Evolutionary conservation across 1,140 invertebrate genomes (phyloP), one percentile per base, ranked within the genome.

Genomic region (Metopolophium dirhodum): DNA sequence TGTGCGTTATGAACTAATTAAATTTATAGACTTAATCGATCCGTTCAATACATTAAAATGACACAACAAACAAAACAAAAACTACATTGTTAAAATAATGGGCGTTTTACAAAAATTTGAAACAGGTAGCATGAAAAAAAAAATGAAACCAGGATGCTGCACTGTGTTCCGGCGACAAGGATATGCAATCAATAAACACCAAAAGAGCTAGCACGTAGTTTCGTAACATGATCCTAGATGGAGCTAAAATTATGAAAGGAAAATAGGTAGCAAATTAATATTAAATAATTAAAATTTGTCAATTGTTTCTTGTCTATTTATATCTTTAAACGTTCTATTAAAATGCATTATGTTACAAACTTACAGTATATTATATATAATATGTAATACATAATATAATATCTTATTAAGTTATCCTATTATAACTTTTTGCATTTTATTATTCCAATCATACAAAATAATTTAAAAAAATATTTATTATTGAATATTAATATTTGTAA

Each of bases 161-260:
- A 92, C 91, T 92, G 91, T 92, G 77, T 82, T 41, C 91, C 91
- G 91, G 91, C 91, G 68, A 92, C 91, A 92, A 92, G 77, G 77
- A 54, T 92, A 92, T 92, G 68, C 91, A 92, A 92, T 92, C 91
- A 51, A 92, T 92, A 92, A 92, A 51, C 91, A 92, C 91, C n/a
- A 92, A 37, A 92, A 41, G 47, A 92, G 51, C 30, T 92, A 57
- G 47, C 20, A 88, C 6, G 51, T 89, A 77, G 90, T 91, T 77
- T 92, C 30, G 47, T 54, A 51, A 22, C 54, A 37, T 35, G 14
- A 35, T 49, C 22, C 91, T 92, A 92, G 91, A 92, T 83, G 47
- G 91, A 9, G 91, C 91, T 92, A 51, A 92, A 83, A 92, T 83
- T 92, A 82, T 82, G 49, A 2, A 83, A 82, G 11, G 18, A 37